Evolutionary conservation across 2,113 vertebrate species (phyloP).

Genomic region (Varanus salvator): DNA sequence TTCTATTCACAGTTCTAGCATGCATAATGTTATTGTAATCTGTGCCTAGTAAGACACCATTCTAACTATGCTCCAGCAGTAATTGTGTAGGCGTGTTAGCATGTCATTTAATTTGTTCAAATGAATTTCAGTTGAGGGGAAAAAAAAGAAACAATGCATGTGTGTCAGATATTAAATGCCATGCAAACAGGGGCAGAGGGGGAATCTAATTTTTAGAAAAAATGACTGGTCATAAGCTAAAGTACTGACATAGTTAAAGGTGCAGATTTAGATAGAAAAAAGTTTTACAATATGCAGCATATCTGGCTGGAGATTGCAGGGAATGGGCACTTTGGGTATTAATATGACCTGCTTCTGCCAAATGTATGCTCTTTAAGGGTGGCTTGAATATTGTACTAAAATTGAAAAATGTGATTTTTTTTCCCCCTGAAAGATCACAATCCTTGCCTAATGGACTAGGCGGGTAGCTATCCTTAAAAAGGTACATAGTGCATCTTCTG

Average conservation of each 20-base stretch:
- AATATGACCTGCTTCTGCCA: neutral
- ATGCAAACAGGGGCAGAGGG: neutral
- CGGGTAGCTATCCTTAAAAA: neutral
- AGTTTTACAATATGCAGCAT: too few relatives aligned
- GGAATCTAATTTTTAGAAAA: neutral
- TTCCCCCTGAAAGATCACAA: too few relatives aligned
- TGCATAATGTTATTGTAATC: conserved; percentile 23
- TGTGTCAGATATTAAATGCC: conserved; percentile 1
- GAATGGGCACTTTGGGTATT: neutral
- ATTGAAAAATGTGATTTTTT: neutral
- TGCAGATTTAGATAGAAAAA: too few relatives aligned
- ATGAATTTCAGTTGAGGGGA: conserved; percentile 24
- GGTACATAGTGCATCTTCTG: neutral
- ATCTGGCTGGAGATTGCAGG: too few relatives aligned
- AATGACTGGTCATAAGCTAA: neutral
- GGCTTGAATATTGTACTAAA: neutral
- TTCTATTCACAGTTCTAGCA: conserved; percentile 15
- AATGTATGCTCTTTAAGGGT: neutral
- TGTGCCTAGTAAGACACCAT: neutral
- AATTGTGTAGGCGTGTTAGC: conserved; percentile 22
- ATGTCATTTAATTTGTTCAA: conserved; percentile 35
- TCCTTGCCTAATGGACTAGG: too few relatives aligned
- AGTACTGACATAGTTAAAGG: neutral
- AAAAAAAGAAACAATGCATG: conserved; percentile 22
- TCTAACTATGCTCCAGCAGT: conserved; percentile 3